A percentile compares a stretch with the other conserved stretches of the same genome.
phyloP scores from a whole-genome alignment of 2,797 vertebrate species.

The Rhabdophis nuchalis region DNA sequence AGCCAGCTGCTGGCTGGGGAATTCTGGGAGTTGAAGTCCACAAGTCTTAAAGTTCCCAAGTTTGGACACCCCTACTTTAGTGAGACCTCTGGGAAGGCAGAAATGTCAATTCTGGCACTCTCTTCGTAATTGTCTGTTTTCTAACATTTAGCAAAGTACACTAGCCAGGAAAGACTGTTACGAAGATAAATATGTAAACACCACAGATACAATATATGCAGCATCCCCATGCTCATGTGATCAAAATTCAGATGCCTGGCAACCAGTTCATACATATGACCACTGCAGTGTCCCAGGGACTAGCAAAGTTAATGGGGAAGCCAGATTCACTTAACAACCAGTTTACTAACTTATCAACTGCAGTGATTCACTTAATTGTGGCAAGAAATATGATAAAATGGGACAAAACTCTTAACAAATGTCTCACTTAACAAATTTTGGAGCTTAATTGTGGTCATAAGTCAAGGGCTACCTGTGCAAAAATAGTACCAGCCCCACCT shows the following conservation, averaged over 20 bases:
- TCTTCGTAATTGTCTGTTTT: no score
- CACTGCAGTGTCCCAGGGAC: not conserved
- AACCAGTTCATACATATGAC: not conserved
- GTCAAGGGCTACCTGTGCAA: not conserved
- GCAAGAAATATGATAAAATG: not conserved
- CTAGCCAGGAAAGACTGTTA: not conserved
- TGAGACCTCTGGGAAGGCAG: not conserved
- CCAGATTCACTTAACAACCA: not conserved
- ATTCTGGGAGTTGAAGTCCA: no score
- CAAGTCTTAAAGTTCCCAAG: no score
- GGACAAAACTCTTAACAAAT: not conserved
- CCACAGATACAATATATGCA: not conserved
- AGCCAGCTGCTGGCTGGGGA: no score
- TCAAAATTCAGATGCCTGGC: not conserved
- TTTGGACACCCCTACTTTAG: no score
- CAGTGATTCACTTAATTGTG: not conserved
- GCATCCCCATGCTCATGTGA: not conserved
- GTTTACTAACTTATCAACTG: not conserved
- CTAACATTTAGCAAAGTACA: not conserved
- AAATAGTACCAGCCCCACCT: not conserved
- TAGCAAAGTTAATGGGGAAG: not conserved
- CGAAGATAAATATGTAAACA: not conserved
- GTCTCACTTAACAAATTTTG: not conserved
- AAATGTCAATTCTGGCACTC: not conserved
- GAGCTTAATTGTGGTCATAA: not conserved